Evolutionary conservation across 2,113 vertebrate species (phyloP), one percentile per base, ranked within the genome.

Genomic region (Tylochromis polylepis): DNA sequence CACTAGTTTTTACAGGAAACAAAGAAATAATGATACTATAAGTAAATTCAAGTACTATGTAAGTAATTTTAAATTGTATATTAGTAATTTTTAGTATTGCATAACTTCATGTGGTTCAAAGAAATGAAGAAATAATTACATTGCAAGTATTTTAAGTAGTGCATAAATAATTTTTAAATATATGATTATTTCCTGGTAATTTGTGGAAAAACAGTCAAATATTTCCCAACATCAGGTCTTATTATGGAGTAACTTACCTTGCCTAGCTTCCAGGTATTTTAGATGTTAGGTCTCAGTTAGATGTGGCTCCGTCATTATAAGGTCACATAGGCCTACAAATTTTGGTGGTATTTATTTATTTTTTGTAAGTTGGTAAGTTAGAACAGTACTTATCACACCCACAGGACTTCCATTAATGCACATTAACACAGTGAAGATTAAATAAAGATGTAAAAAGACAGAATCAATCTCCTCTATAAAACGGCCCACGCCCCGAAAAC

Each of bases 191-290:
- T 18, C 31, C 29, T 34, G 58, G 29, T 60, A 60, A 60, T 34
- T 34, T 0, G 0, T 0, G 0, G 29, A 60, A 34, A 31, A 31
- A 60, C 15, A 60, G 11, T 60, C 0, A 60, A 60, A 60, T 31
- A 60, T 60, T 60, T 60, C 58, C 29, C 15, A 34, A 18, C 58
- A 60, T 34, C 58, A 60, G 58, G 29, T 60, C 58, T 31, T 60
- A 60, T 18, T 60, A 60, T 60, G 15, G 3, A 60, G 0, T 3
- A 27, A 34, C 59, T 20, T 62, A 0, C 1, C 59, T 34, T 62
- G 29, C 59, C 4, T 62, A 62, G 20, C 29, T 11, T 62, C 5
- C 59, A 62, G 59, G 59, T 34, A 62, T 62, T 62, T 62, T 16
- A n/a, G n/a, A n/a, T n/a, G n/a, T n/a, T n/a, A n/a, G n/a, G n/a